phyloP scores from a whole-genome alignment of 2,797 vertebrate genomes.

The Peromyscus attwateri region DNA sequence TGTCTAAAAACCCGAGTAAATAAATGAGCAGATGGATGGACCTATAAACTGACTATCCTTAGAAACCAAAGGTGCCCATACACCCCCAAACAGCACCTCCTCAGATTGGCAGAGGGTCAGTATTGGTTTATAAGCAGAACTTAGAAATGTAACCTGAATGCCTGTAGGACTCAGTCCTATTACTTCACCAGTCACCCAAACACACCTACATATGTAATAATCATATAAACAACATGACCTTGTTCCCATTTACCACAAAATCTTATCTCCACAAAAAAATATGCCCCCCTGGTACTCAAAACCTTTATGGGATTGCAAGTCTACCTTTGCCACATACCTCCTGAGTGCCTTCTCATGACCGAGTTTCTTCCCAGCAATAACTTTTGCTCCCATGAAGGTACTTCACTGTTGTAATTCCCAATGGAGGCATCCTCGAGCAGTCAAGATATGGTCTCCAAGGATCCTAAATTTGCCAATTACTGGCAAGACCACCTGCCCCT shows the following conservation, averaged over 20 bases:
- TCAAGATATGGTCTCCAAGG: not conserved
- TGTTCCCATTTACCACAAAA: not conserved
- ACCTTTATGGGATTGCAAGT: not conserved
- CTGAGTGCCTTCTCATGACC: not conserved
- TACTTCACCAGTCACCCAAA: not conserved
- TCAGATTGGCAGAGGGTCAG: not conserved
- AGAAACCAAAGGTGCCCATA: not conserved
- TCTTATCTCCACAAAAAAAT: not conserved
- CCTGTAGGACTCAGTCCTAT: not conserved
- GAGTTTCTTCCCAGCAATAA: not conserved
- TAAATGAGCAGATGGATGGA: not conserved
- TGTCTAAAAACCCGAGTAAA: not conserved
- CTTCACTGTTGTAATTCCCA: not conserved
- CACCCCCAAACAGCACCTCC: not conserved
- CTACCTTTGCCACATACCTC: not conserved
- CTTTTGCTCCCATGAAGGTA: not conserved
- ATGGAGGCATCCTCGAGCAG: not conserved
- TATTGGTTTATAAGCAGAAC: not conserved
- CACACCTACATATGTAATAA: not conserved
- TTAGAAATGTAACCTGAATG: slow-evolving; percentile 30
- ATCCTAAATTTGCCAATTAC: not conserved
- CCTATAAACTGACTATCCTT: not conserved
- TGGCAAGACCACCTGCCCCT: not conserved
- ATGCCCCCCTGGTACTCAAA: not conserved
- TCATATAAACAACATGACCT: not conserved